Evolutionary conservation across 2,888 invertebrate species (phyloP), one percentile per base, ranked within the genome.

Genomic region (Netelia inedita): DNA sequence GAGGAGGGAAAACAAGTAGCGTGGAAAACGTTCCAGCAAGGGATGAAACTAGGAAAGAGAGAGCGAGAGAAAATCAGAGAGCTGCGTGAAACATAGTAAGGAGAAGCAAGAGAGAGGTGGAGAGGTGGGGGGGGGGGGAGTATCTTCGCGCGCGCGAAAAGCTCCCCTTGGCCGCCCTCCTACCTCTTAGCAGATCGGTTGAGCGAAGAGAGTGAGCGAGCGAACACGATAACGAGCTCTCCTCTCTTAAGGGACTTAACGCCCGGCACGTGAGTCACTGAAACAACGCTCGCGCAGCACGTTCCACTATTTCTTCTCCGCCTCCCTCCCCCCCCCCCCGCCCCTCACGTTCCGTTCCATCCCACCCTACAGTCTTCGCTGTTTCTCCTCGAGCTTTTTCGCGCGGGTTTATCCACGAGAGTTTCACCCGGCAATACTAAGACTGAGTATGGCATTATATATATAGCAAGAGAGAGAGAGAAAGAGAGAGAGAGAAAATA

Each of bases 161-260:
- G 43, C 14, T 68, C 66, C 43, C 43, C 14, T 46, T 53, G n/a
- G 53, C 53, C 2, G 8, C 57, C 16, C 19, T 21, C 19, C 14
- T 14, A 11, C 46, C 46, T 46, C 57, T 21, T 19, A 8, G n/a
- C 2, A 19, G 28, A 10, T 65, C 16, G 65, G 19, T 43, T 11
- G 57, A n/a, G 76, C 63, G 57, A 19, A 57, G 11, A 53, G 5
- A 46, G 61, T 46, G 23, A 46, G 46, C 53, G 63, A 46, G 57
- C 23, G 46, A 63, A 81, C 73, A 71, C 80, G 80, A 72, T 80
- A 80, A 81, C 80, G 80, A 81, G 80, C 74, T 81, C 80, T 81
- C 80, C 74, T 81, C 80, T 81, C 80, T 81, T 72, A 74, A 74
- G 80, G 80, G 74, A 81, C 80, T 81, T 74, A 69, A 81, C 80